Percentiles rank a stretch among this genome's conserved stretches.
Evolutionary conservation across 1,140 invertebrate genomes (phyloP).

Genomic region (Bemisia tabaci): DNA sequence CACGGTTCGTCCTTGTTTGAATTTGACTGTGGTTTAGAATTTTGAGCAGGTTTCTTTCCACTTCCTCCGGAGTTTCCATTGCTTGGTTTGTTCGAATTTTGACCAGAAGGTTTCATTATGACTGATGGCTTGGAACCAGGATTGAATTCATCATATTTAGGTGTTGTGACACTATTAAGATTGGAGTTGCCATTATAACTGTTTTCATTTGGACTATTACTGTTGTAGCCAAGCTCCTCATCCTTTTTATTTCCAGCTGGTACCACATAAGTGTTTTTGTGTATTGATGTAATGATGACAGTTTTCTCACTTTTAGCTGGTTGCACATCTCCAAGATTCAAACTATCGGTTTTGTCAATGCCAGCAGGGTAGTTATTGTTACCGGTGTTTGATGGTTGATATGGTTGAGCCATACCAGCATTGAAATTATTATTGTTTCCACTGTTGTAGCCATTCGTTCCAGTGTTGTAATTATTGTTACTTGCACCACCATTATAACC

Average conservation of each 20-base stretch:
- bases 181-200: neutral
- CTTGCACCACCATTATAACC: neutral
- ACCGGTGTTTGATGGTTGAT: neutral
- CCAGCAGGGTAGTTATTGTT: neutral
- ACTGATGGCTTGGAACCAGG: neutral
- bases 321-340: neutral
- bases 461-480: neutral
- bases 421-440: neutral
- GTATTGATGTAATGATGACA: neutral
- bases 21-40: neutral
- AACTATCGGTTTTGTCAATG: neutral
- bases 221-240: neutral
- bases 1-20: neutral
- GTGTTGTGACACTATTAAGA: neutral
- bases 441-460: too few relatives aligned
- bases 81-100: neutral
- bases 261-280: neutral
- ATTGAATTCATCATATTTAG: neutral
- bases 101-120: neutral
- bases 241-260: neutral
- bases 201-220: neutral
- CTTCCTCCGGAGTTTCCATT: neutral
- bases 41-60: neutral
- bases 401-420: neutral
- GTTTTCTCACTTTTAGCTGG: neutral